These are phyloP conservation scores for Micromesistius poutassou DNA, from an alignment of 2,797 vertebrate genomes.

Conservation along the genomic window DNA sequence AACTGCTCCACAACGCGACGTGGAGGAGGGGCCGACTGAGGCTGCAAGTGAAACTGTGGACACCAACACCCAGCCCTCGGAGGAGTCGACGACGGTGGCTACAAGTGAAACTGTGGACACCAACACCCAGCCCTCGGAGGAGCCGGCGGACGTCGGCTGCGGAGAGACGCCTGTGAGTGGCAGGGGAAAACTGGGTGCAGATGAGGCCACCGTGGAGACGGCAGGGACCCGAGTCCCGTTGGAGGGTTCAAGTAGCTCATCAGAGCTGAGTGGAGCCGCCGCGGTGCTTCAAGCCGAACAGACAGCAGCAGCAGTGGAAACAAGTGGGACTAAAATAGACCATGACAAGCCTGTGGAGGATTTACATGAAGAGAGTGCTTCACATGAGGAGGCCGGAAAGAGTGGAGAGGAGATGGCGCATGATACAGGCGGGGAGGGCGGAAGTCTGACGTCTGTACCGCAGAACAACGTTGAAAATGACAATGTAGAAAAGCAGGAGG, in stretches of 20 bases:
- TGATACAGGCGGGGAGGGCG: constrained; percentile 20
- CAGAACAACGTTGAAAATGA: constrained; percentile 14
- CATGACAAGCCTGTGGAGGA: constrained; percentile 30
- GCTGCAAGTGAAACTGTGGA: background rate
- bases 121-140: constrained; percentile 52
- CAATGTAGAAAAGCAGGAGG: constrained; percentile 13
- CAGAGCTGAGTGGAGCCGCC: constrained; percentile 34
- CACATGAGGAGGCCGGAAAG: constrained; percentile 18
- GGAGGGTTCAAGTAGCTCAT: constrained; percentile 37
- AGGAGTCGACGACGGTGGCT: constrained; percentile 38
- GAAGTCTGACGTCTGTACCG: constrained; percentile 23
- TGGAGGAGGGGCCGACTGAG: constrained; percentile 32
- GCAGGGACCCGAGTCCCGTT: constrained; percentile 34
- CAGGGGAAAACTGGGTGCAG: constrained; percentile 34
- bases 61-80: constrained; percentile 4
- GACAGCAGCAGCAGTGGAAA: constrained; percentile 25
- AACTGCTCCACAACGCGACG: constrained; percentile 33
- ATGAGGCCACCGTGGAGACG: constrained; percentile 22
- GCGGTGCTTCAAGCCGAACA: constrained; percentile 34
- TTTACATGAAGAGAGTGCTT: background rate
- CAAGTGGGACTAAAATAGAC: constrained; percentile 4
- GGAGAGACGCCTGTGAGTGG: constrained; percentile 50
- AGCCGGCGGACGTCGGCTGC: constrained; percentile 47
- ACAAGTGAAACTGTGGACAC: constrained; percentile 34
- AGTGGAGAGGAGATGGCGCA: constrained; percentile 20